Conservation (phyloP, 2,888 invertebrate genomes). For the Melanotus villosus region DNA sequence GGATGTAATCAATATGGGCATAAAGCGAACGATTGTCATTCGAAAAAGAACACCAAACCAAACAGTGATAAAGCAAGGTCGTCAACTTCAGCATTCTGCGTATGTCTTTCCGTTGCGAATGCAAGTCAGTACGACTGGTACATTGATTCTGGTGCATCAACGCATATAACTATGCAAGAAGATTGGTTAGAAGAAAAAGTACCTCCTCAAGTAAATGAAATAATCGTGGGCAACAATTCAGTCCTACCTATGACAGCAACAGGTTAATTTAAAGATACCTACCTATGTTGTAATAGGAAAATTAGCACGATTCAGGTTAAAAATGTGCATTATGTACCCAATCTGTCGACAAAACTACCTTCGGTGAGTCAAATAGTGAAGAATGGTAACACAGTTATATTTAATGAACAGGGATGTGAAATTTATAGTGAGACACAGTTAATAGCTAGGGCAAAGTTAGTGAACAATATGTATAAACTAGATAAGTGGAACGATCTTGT, state of each 20-base stretch:
- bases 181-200: not conserved
- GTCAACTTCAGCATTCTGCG: not conserved
- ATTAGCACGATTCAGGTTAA: too few relatives aligned
- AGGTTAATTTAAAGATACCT: not conserved
- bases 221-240: not conserved
- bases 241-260: not conserved
- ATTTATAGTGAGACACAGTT: not conserved
- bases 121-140: not conserved
- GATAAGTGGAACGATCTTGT: not conserved
- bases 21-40: not conserved
- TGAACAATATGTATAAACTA: not conserved
- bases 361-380: conserved; percentile 10
- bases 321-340: not conserved
- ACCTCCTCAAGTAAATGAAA: not conserved
- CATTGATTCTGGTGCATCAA: conserved; percentile 1
- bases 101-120: not conserved
- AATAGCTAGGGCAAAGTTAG: not conserved
- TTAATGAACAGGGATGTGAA: not conserved
- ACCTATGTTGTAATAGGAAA: not conserved
- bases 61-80: not conserved
- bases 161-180: not conserved
- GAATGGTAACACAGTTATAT: not conserved
- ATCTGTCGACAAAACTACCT: not conserved
- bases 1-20: conserved; percentile 2
- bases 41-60: too few relatives aligned